Percentiles rank a stretch among this genome's conserved stretches.
Conservation (phyloP, 2,797 vertebrate genomes). For the Hydrolagus colliei region DNA sequence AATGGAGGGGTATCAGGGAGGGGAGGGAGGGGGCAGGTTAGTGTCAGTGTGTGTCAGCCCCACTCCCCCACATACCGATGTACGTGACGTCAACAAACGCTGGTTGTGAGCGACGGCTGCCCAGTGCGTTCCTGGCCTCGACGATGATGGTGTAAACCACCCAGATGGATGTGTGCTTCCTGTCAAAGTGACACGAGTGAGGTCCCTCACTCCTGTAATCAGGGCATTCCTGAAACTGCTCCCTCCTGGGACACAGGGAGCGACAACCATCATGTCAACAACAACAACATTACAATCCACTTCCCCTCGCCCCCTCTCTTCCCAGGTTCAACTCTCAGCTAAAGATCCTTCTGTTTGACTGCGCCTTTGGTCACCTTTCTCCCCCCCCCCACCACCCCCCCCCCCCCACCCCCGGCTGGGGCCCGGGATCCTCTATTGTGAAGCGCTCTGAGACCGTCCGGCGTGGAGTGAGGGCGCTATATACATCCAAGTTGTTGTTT, state of each 20-base stretch:
- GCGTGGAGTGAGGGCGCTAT: too few species aligned
- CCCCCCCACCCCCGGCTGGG: too few species aligned
- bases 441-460: too few species aligned
- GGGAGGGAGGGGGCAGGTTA: background rate
- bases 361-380: too few species aligned
- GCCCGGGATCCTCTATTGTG: too few species aligned
- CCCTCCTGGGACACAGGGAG: constrained; percentile 48
- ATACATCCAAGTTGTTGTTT: too few species aligned
- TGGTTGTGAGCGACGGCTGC: constrained; percentile 68
- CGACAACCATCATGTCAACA: too few species aligned
- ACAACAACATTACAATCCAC: too few species aligned
- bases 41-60: background rate
- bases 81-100: constrained; percentile 70
- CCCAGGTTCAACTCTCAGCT: too few species aligned
- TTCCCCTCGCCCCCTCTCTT: too few species aligned
- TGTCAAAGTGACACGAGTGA: constrained; percentile 88
- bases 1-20: background rate
- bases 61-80: constrained; percentile 65
- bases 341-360: too few species aligned
- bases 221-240: constrained; percentile 65
- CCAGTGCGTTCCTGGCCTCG: constrained; percentile 70
- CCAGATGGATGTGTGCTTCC: constrained; percentile 74
- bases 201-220: constrained; percentile 76
- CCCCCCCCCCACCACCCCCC: too few species aligned
- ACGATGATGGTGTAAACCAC: constrained; percentile 77